Base-by-base conservation (phyloP, 1,140 invertebrate species). In the Leguminivora glycinivorella region DNA sequence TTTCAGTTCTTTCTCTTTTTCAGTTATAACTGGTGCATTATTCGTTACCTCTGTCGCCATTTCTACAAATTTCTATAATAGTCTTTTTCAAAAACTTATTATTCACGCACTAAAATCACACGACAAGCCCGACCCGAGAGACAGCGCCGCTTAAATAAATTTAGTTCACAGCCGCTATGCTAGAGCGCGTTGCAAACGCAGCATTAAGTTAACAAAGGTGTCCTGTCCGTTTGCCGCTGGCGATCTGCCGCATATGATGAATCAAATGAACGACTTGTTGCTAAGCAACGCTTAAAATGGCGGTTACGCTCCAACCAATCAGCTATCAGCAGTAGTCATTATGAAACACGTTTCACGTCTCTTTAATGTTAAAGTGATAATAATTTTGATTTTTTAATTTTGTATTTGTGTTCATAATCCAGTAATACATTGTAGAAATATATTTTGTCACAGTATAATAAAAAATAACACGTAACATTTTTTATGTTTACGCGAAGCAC, bases 41-140 rank as follows among this genome's bases (percentile, higher is more conserved):
- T 95, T 95, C 83, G 94, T 94, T 76, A 95, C 94, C 93, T 96
- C 95, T 72, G 95, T 95, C 77, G 95, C 94, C 95, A 96, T 96
- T 84, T 71, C 83, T 66, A 67, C 25, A 19, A 74, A 71, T 67
- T 56, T 69, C 69, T 78, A n/a, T n/a, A 69, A 73, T 70, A 76
- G 71, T 77, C 77, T 70, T 31, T 26, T 26, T 43, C 76, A 78
- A 76, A 76, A 70, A 78, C 71, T 73, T 75, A 58, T 29, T 68
- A 52, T 69, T 67, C 82, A 83, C 83, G 77, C 83, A 87, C 82
- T 78, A 17, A 38, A 70, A 22, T 70, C 69, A 70, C 58, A 63
- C 14, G 25, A 60, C 56, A 29, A 63, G 58, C 58, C 58, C 58
- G 58, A 63, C 26, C 40, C 38, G 69, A 56, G 34, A 66, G 58